Evolutionary conservation across 2,797 vertebrate genomes (phyloP), one percentile per base, ranked within the genome.

Genomic region (Knipowitschia caucasica): DNA sequence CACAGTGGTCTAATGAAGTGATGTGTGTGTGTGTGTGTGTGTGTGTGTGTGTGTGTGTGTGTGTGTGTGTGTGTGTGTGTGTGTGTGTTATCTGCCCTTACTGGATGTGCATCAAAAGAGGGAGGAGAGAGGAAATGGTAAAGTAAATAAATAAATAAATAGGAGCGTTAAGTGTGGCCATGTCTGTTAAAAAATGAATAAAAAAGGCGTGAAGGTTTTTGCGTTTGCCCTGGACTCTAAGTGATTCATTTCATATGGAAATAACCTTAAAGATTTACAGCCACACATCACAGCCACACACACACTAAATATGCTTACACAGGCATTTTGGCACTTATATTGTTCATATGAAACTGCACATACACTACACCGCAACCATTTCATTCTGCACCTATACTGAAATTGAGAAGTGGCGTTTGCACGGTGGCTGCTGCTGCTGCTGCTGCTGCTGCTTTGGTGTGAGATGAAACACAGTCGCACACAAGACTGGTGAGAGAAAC

Each of bases 401-500:
- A 76, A 85, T 72, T 73, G 73, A 83, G 80, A 83, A 51, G 10
- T 69, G 68, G 66, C 77, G 67, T 73, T n/a, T 80, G 65, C 76
- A 67, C 62, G 66, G 70, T 62, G 55, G 3, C 7, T 20, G 71
- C 78, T 2, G 18, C 36, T n/a, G 71, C 77, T 77, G 81, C 62
- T 75, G n/a, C n/a, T 2, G 18, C 36, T n/a, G 71, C 77, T 77
- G 81, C 62, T 75, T 81, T 64, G 78, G 75, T 88, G 81, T 86
- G 83, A 85, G 78, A 86, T 84, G 85, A 87, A 84, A 86, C 77
- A 77, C 73, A 85, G 82, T 80, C 75, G 73, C 83, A 92, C 91
- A 92, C 92, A 90, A 92, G 91, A 92, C 93, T 93, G 92, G 92
- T 89, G 91, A 93, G 93, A 92, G 93, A 95, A 96, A 95, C 93